These are phyloP conservation scores for Thomomys bottae DNA, from an alignment of 2,113 vertebrate genomes.

Conservation along the genomic window DNA sequence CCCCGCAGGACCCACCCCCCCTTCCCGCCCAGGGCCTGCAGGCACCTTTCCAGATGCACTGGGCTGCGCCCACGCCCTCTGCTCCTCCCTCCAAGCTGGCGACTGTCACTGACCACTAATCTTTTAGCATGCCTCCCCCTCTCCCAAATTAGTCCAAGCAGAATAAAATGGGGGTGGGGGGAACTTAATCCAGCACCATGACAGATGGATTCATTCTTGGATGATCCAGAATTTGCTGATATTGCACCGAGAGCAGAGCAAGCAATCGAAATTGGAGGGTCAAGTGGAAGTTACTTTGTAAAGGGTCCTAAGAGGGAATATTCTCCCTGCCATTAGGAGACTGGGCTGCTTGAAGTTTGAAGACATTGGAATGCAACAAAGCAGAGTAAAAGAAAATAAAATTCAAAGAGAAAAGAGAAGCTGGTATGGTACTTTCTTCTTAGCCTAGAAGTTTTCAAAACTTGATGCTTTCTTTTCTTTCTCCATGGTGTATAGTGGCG, in stretches of 20 bases:
- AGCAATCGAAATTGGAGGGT: constrained; percentile 94
- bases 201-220: constrained; percentile 92
- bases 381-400: constrained; percentile 3
- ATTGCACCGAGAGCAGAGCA: constrained; percentile 92
- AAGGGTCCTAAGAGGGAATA: constrained; percentile 93
- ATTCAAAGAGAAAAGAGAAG: constrained; percentile 38
- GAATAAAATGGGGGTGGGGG: too few species aligned
- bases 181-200: too few species aligned
- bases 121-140: too few species aligned
- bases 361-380: constrained; percentile 33
- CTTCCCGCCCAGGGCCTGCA: too few species aligned
- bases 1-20: too few species aligned
- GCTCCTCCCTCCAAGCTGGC: too few species aligned
- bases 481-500: not conserved
- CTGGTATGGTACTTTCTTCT: not conserved
- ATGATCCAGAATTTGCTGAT: constrained; percentile 95
- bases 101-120: too few species aligned
- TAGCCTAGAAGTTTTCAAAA: constrained; percentile 42
- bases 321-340: constrained; percentile 9
- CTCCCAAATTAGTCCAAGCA: too few species aligned
- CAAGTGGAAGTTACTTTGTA: constrained; percentile 98
- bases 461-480: constrained; percentile 37
- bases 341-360: not conserved
- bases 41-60: too few species aligned
- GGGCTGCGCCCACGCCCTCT: too few species aligned